Percentiles rank a stretch among this genome's conserved stretches.
Evolutionary conservation across 2,113 vertebrate genomes (phyloP).

Genomic region (Cochlearius cochlearius): DNA sequence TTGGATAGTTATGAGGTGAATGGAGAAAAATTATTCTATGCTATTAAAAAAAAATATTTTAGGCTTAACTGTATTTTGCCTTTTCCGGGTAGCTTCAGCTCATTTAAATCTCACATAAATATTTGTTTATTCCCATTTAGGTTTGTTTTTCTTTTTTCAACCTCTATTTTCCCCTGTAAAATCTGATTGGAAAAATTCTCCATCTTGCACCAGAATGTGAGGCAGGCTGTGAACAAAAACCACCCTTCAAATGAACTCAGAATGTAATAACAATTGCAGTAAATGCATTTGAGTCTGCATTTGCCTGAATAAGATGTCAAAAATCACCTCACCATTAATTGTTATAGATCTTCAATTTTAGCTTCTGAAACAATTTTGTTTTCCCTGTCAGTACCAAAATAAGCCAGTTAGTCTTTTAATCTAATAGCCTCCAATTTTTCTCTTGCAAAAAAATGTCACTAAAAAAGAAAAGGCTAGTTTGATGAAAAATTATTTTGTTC

Average conservation of each 20-base stretch:
- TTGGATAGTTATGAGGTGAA: neutral
- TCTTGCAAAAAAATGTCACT: neutral
- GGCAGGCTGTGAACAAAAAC: neutral
- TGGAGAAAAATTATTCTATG: neutral
- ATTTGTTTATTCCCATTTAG: neutral
- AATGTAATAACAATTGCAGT: neutral
- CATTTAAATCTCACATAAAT: neutral
- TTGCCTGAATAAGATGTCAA: neutral
- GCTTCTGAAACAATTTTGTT: neutral
- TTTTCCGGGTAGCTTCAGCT: neutral
- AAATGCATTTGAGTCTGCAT: neutral
- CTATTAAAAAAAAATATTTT: neutral
- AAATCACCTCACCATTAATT: neutral
- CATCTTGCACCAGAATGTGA: neutral
- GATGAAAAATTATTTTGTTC: conserved; percentile 1
- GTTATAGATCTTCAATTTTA: neutral
- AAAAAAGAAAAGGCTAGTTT: neutral
- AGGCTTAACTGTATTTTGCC: neutral
- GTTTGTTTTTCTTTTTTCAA: neutral
- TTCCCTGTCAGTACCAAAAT: neutral
- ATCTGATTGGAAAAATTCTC: neutral
- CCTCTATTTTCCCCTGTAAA: neutral
- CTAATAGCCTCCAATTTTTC: neutral
- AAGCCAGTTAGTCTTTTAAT: neutral
- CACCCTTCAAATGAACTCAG: neutral